Evolutionary conservation across 2,113 vertebrate genomes (phyloP).

Genomic region (Microcebus tavaratra): DNA sequence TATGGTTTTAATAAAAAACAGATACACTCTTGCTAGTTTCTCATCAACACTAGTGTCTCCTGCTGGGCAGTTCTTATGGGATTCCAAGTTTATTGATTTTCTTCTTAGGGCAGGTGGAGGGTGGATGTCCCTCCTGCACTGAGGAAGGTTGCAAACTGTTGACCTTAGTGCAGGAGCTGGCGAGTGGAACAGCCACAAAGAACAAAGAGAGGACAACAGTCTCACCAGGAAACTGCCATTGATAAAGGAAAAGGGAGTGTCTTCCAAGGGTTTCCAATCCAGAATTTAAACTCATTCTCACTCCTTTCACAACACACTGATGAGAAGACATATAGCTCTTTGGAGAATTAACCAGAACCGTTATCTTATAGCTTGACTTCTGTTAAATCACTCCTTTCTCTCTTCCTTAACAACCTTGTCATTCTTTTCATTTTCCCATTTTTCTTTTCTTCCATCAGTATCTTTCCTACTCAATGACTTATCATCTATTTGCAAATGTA

Average conservation of each 20-base stretch:
- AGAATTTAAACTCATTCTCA: neutral
- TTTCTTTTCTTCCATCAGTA: neutral
- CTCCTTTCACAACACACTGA: neutral
- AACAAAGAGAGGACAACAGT: rapidly evolving
- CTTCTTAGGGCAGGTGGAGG: neutral
- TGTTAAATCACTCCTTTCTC: neutral
- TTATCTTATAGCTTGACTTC: too few species aligned
- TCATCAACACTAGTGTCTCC: neutral
- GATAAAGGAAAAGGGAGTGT: neutral
- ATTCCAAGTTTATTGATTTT: neutral
- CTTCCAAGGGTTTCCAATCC: neutral
- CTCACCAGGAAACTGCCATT: neutral
- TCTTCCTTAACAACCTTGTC: neutral
- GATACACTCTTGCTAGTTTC: neutral
- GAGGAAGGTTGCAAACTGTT: neutral
- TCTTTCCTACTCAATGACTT: neutral
- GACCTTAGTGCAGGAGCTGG: neutral
- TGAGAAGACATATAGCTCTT: neutral
- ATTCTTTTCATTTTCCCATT: neutral
- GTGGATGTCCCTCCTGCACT: too few species aligned
- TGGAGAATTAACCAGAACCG: neutral
- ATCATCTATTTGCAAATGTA: conserved; percentile 22
- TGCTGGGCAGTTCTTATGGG: neutral
- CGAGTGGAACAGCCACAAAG: rapidly evolving
- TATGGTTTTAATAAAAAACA: neutral